Evolutionary conservation across 2,797 vertebrate genomes (phyloP), one percentile per base, ranked within the genome.

Genomic region (Nyctibius grandis): DNA sequence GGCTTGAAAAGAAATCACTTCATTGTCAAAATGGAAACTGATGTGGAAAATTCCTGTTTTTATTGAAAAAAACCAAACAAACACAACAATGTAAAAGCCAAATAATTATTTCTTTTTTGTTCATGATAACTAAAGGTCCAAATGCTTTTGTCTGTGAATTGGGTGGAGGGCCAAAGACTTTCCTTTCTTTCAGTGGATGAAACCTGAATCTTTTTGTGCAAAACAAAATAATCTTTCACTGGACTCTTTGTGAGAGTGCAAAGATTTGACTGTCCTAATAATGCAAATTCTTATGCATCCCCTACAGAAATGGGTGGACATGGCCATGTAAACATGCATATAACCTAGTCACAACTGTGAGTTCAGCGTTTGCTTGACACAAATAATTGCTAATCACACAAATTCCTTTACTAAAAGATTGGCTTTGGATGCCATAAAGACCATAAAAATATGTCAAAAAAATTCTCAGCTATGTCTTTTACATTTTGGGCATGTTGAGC

Each of bases 1-100:
- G 48, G 38, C n/a, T 93, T 95, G 67, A 72, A 96, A 91, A 94
- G 33, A 91, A 92, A 86, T 89, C 2, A 74, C 17, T 92, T 85
- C 26, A 36, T 81, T 81, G 80, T 89, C 61, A 85, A 95, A 96
- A 72, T 80, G 64, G 84, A 80, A 96, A 57, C n/a, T 40, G 34
- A 72, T 82, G 34, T 88, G 73, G 72, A 95, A 88, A 91, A 59
- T 28, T 80, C 33, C 25, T 81, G 31, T 3, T 26, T 96, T 88
- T 84, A 31, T 72, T 70, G 21, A 89, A 94, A 54, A 16, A 68
- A 83, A 36, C 47, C 47, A 80, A 80, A 40, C n/a, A 65, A 80
- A 59, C 31, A 23, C 47, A 89, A 1, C 36, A 31, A 38, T 33
- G 42, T 59, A 36, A 77, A 87, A 48, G 40, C 53, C 56, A 85